A percentile compares a stretch with the other conserved stretches of the same genome.
Conservation (phyloP, 1,140 invertebrate species). For the Tenebrio molitor region DNA sequence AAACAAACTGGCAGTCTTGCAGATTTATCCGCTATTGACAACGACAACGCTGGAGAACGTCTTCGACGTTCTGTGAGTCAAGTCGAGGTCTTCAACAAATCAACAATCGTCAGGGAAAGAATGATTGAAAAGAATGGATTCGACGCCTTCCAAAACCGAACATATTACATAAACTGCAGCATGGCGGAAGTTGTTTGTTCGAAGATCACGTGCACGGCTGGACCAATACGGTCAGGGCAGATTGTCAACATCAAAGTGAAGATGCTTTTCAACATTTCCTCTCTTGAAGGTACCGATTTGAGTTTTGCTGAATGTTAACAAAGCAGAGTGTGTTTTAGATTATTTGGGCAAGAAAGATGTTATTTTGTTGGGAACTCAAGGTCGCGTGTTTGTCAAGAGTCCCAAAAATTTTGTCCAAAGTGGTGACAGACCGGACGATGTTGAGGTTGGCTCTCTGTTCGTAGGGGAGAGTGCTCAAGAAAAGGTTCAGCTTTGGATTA, state of each 20-base stretch:
- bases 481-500: constrained; percentile 64
- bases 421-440: constrained; percentile 3
- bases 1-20: neutral
- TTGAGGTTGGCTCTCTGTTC: constrained; percentile 63
- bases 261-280: constrained; percentile 57
- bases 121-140: constrained; percentile 9
- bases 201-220: constrained; percentile 58
- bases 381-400: constrained; percentile 56
- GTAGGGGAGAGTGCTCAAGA: constrained; percentile 56
- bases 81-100: constrained; percentile 19
- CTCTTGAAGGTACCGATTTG: constrained; percentile 54
- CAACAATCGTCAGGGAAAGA: constrained; percentile 16
- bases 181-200: constrained; percentile 56
- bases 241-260: constrained; percentile 58
- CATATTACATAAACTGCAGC: constrained; percentile 63
- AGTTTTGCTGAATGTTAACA: neutral
- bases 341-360: constrained; percentile 61
- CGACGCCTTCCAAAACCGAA: constrained; percentile 55
- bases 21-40: neutral
- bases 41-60: constrained; percentile 2
- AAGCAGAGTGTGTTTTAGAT: constrained; percentile 56
- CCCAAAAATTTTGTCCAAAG: constrained; percentile 52
- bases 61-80: constrained; percentile 2
- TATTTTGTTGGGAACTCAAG: constrained; percentile 62
- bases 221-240: constrained; percentile 57